Evolutionary conservation across 2,888 invertebrate genomes (phyloP), one percentile per base, ranked within the genome.

Genomic region (Parnassius mnemosyne): DNA sequence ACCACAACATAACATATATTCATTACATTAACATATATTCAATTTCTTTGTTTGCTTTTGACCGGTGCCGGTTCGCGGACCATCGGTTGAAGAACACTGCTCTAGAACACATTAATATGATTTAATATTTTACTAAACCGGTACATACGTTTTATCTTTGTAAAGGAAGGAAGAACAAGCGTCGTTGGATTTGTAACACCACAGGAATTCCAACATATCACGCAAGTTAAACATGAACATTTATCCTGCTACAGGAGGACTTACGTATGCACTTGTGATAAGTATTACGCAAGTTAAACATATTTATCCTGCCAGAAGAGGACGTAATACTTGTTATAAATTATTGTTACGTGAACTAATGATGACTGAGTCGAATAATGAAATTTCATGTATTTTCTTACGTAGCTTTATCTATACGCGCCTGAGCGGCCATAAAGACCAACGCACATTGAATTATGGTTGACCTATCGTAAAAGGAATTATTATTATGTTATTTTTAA

Each of bases 341-440:
- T 46, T 13, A 7, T 43, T 12, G 43, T 60, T 54, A 60, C 54
- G 60, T 60, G 25, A 52, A 50, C 3, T 47, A 10, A 49, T 25
- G 16, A 12, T 9, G 41, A 42, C 50, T 42, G 11, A 42, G 10
- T 47, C 49, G 20, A 49, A 60, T 60, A 42, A 9, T 47, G 42
- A 42, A 49, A 60, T 60, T 50, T 54, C 10, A n/a, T n/a, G 60
- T 16, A 50, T 54, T 54, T 60, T 20, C 60, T 54, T 41, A 16
- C 20, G 11, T 16, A 10, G 20, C 13, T 5, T 53, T 53, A 53
- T 53, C 41, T 53, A 10, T 3, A 13, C 49, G 13, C 9, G 10
- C n/a, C 7, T n/a, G 41, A 41, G 41, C 13, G 34, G n/a, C 5
- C n/a, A 53, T 44, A 55, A 46, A 34, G 34, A 1, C 3, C 46